These are phyloP conservation scores for Rhagonycha fulva DNA, from an alignment of 2,888 invertebrate species.

Conservation along the genomic window DNA sequence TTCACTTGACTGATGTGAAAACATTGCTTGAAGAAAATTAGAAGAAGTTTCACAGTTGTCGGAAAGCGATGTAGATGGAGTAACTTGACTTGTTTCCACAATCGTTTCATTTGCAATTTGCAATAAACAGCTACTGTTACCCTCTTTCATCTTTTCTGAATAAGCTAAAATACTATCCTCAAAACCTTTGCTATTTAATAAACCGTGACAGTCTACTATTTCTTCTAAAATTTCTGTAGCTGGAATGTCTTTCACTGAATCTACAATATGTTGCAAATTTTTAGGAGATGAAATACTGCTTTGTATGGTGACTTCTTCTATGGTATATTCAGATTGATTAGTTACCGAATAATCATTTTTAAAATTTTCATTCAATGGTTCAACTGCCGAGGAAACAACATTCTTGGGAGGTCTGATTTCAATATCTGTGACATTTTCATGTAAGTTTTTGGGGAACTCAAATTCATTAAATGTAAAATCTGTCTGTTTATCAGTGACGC, in stretches of 20 bases:
- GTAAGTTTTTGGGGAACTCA: neutral
- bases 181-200: neutral
- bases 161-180: neutral
- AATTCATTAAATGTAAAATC: neutral
- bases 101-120: neutral
- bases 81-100: neutral
- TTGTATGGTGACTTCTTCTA: neutral
- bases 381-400: neutral
- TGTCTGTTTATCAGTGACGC: neutral
- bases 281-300: neutral
- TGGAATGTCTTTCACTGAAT: neutral
- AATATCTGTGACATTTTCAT: neutral
- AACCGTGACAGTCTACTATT: neutral
- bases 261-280: neutral
- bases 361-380: neutral
- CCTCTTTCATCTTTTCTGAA: neutral
- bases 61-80: neutral
- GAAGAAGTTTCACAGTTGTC: slow-evolving; percentile 7
- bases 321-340: neutral
- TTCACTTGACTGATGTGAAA: slow-evolving; percentile 6
- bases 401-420: neutral
- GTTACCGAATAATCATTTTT: neutral
- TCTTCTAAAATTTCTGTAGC: slow-evolving; percentile 1
- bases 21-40: slow-evolving; percentile 13
- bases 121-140: neutral